Conservation (phyloP, 1,140 invertebrate genomes). For the Euura saliciscinereae region DNA sequence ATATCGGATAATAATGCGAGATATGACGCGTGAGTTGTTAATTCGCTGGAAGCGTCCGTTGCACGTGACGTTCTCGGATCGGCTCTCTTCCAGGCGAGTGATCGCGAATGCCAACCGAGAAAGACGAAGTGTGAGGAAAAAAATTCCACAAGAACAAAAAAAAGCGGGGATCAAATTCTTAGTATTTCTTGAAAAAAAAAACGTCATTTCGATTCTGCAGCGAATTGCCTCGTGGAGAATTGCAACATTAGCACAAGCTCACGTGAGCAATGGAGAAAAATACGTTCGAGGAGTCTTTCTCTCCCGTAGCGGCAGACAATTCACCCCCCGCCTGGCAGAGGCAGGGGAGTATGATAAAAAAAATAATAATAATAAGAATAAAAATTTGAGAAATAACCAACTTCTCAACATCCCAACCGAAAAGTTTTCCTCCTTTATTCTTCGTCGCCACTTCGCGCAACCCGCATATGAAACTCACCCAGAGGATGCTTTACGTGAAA, state of each 20-base stretch:
- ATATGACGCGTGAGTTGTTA: constrained; percentile 57
- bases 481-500: not conserved
- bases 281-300: not conserved
- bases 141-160: not conserved
- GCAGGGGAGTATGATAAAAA: not conserved
- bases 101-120: not conserved
- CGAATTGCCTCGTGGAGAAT: not conserved
- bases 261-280: not conserved
- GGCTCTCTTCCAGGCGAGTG: not conserved
- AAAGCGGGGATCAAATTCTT: not conserved
- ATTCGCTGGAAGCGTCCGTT: constrained; percentile 43
- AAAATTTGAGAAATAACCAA: constrained; percentile 25
- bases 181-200: not conserved
- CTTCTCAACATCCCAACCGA: constrained; percentile 20
- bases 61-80: not conserved
- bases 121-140: not conserved
- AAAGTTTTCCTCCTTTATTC: constrained; percentile 14
- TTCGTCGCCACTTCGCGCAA: constrained; percentile 9
- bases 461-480: not conserved
- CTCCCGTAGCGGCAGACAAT: not conserved
- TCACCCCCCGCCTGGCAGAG: not conserved
- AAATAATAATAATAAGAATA: not conserved
- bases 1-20: constrained; percentile 56
- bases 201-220: not conserved
- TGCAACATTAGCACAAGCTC: not conserved